Base-by-base conservation (phyloP, 2,888 invertebrate genomes). In the Ormyrus labotus region DNA sequence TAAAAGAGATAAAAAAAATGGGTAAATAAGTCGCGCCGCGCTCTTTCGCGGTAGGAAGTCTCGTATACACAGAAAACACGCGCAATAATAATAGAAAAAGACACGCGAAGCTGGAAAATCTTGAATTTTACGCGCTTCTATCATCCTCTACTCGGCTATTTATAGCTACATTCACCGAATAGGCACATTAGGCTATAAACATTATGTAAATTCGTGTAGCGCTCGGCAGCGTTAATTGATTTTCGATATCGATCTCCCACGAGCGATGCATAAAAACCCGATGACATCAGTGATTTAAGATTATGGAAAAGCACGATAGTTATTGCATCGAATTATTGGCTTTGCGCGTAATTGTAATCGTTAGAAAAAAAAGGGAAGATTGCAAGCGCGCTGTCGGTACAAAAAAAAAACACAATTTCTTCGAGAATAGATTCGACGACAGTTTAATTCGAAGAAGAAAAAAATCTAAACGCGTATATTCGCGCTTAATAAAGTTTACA, bases 191-290 rank as follows among this genome's bases (percentile, higher is more conserved):
- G 58, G 13, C 53, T 7, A 19, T 63, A 63, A 58, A 68, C 61
- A 65, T 80, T 68, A 81, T 81, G 68, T n/a, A 73, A 73, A 76
- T 80, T 64, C 55, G 47, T 13, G 7, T 9, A n/a, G 34, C 19
- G 48, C 10, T 8, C 6, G 63, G 48, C 53, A 13, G 60, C 58
- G 61, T 81, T 81, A 74, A 78, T 81, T 81, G 74, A 74, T 74
- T 81, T 65, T 81, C 74, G 65, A 78, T 78, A 78, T 70, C 61
- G 64, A 81, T 78, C 76, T 34, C 34, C n/a, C 19, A 68, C 48
- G 74, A 4, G 9, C 53, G 67, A 10, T 13, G 45, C 61, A 57
- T 64, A 63, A 63, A 72, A 69, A 68, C 9, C 13, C 51, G 72
- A 68, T 72, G 76, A 80, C 57, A 68, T 68, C 72, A 61, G 68